These are phyloP conservation scores for Callitettix versicolor DNA, from an alignment of 1,140 invertebrate genomes.

Conservation along the genomic window DNA sequence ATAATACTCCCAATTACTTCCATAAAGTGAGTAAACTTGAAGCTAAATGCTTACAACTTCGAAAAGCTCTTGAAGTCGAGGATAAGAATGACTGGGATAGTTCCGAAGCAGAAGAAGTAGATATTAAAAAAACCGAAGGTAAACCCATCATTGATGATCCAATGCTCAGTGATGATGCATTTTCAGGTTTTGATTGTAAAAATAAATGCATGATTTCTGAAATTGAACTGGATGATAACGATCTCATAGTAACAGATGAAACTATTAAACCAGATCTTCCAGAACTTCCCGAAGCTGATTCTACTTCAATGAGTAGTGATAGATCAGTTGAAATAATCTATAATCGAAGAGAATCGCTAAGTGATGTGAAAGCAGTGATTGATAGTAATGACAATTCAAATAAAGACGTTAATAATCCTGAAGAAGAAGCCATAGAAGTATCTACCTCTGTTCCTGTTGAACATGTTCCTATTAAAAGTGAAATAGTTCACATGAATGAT, in stretches of 20 bases:
- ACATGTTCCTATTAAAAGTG: neutral
- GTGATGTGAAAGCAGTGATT: neutral
- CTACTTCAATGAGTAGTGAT: constrained; percentile 2
- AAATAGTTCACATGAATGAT: neutral
- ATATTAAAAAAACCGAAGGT: neutral
- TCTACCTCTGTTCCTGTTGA: constrained; percentile 1
- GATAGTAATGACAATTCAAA: neutral
- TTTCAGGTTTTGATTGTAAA: neutral
- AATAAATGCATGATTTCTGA: neutral
- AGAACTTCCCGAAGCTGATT: constrained; percentile 4
- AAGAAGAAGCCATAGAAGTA: constrained; percentile 9
- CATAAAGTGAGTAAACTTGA: neutral
- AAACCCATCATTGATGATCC: neutral
- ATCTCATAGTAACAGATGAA: neutral
- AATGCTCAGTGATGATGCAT: neutral
- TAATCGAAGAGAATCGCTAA: neutral
- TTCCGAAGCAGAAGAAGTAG: neutral
- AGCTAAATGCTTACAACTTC: constrained; percentile 5
- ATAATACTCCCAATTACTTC: neutral
- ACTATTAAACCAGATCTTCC: neutral
- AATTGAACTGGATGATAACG: too few relatives aligned
- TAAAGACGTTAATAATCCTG: neutral
- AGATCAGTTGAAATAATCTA: neutral
- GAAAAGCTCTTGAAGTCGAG: neutral
- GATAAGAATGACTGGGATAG: neutral